Evolutionary conservation across 2,113 vertebrate species (phyloP), one percentile per base, ranked within the genome.

Genomic region (Caranx ignobilis): DNA sequence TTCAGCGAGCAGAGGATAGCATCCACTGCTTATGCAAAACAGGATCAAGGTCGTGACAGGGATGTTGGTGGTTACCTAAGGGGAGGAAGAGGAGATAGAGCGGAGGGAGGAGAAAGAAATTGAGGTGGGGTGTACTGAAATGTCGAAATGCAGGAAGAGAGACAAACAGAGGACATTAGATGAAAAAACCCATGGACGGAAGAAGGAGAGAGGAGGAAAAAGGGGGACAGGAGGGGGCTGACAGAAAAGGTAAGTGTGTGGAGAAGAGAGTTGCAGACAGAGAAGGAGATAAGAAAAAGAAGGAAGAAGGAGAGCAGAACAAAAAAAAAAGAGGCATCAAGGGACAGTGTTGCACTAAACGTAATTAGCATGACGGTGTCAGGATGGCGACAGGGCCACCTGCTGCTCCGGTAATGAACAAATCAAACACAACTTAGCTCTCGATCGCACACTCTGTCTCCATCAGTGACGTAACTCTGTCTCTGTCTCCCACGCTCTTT

Each of bases 291-390:
- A 66, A 66, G 45, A 70, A 31, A 54, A 9, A 6, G 70, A 77
- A 2, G 41, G 55, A 75, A n/a, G 16, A 83, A 34, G 5, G 15
- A 63, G 45, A 54, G 55, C 48, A 55, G 31, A 61, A 11, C 11
- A 26, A 71, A 68, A 54, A 57, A 75, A 75, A 50, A 81, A 80
- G 57, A 43, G 47, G 74, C 65, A 83, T 77, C 84, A 34, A 62
- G 86, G 80, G 76, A 87, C 64, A 21, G 37, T 56, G 84, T 67
- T 75, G 84, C 71, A 55, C 45, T 77, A 83, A 82, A 82, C 47
- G 35, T 89, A 85, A 88, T 90, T 89, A 90, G 88, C 57, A 67
- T 69, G 68, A 76, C 83, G 64, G 80, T 84, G 80, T 84, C 87
- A 84, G 74, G 75, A 75, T 59, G 64, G 87, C 79, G 78, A 77